These are phyloP conservation scores for Frankliniella fusca DNA, from an alignment of 2,888 invertebrate genomes.

Conservation along the genomic window DNA sequence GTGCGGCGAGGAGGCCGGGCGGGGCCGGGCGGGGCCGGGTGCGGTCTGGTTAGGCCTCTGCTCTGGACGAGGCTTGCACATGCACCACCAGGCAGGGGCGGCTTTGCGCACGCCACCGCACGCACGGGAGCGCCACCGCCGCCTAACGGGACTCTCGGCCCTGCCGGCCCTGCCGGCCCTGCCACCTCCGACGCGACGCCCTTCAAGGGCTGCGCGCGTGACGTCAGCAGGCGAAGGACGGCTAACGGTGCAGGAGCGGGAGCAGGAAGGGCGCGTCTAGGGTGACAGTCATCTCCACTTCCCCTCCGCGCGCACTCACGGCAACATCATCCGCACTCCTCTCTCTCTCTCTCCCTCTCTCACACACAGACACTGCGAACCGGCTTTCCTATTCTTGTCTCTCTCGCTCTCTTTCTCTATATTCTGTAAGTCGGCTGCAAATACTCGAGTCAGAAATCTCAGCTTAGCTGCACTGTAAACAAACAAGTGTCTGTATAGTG, in stretches of 20 bases:
- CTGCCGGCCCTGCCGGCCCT: no score
- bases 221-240: conserved; percentile 14
- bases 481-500: no score
- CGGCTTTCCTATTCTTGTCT: neutral
- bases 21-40: no score
- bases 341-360: neutral
- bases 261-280: conserved; percentile 21
- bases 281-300: neutral
- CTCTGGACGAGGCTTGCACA: no score
- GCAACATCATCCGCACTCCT: no score
- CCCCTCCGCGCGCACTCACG: neutral
- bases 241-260: neutral
- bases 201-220: conserved; percentile 5
- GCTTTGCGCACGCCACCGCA: neutral
- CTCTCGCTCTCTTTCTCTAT: no score
- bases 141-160: neutral
- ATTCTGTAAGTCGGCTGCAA: no score
- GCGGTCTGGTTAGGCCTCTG: no score
- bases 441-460: no score
- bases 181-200: neutral
- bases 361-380: neutral
- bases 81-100: neutral
- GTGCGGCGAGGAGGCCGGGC: no score
- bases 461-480: no score
- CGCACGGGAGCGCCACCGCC: neutral